phyloP scores from a whole-genome alignment of 2,113 vertebrate species.

The Coreoperca whiteheadi region DNA sequence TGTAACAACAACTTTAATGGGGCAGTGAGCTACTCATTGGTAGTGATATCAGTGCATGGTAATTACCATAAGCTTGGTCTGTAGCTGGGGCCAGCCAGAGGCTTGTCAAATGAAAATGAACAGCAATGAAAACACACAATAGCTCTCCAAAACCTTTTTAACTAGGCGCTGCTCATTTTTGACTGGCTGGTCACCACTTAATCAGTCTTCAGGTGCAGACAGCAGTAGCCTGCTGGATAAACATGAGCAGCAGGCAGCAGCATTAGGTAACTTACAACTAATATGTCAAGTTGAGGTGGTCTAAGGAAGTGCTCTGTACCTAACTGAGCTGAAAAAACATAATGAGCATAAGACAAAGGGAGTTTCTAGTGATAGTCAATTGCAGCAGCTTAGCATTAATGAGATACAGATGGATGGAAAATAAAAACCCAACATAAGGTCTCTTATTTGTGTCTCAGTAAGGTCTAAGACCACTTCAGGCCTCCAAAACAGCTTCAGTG shows the following conservation, averaged over 20 bases:
- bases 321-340: neutral
- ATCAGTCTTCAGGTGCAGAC: neutral
- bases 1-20: neutral
- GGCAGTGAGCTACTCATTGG: neutral
- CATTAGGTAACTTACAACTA: neutral
- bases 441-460: neutral
- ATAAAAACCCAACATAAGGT: neutral
- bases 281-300: neutral
- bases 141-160: conserved; percentile 19
- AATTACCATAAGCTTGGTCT: too few species aligned
- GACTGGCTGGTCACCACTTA: neutral
- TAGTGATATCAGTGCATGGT: neutral
- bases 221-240: neutral
- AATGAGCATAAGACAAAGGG: neutral
- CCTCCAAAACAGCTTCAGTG: neutral
- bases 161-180: neutral
- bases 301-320: neutral
- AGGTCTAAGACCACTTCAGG: neutral
- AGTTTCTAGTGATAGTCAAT: neutral
- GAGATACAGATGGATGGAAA: neutral
- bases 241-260: conserved; percentile 11
- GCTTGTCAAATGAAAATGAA: conserved; percentile 19
- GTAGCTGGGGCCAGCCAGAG: neutral
- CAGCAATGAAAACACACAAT: neutral
- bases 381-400: neutral